Percentiles rank a stretch among this genome's conserved stretches.
phyloP scores from a whole-genome alignment of 2,797 vertebrate genomes.

The Amazona ochrocephala region DNA sequence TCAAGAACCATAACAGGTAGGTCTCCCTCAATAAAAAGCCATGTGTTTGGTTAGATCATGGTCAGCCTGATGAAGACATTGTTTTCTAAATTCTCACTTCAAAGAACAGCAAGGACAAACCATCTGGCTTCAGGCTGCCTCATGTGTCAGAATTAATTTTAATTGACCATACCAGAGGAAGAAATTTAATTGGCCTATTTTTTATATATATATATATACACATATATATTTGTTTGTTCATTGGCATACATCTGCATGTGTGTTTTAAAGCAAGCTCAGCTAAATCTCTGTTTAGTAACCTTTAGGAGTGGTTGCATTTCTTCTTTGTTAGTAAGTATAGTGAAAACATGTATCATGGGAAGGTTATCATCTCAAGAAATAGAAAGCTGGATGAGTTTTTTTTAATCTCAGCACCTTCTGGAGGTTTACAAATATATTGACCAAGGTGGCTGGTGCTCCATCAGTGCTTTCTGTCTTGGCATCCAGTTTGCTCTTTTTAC shows the following conservation, averaged over 20 bases:
- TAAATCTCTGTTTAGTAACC: neutral
- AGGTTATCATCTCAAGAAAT: slow-evolving; percentile 18
- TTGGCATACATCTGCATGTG: neutral
- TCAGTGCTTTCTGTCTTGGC: slow-evolving; percentile 14
- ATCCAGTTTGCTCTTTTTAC: slow-evolving; percentile 12
- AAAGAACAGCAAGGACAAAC: neutral
- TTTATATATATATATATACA: neutral
- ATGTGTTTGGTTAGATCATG: neutral
- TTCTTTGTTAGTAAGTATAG: slow-evolving; percentile 11
- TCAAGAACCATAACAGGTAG: neutral
- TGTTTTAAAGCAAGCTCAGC: neutral
- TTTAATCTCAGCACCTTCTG: neutral
- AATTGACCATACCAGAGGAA: neutral
- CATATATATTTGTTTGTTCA: neutral
- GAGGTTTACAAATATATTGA: slow-evolving; percentile 43
- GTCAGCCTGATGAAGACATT: neutral
- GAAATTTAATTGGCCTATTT: neutral
- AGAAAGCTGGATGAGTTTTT: neutral
- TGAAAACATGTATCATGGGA: neutral
- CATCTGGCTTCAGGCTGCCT: neutral
- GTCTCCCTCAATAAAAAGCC: neutral
- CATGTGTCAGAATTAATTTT: slow-evolving; percentile 17
- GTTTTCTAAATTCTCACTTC: neutral
- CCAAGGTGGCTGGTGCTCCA: neutral
- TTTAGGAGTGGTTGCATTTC: neutral